Evolutionary conservation across 2,888 invertebrate genomes (phyloP), one percentile per base, ranked within the genome.

Genomic region (Dicroscelio sp.): DNA sequence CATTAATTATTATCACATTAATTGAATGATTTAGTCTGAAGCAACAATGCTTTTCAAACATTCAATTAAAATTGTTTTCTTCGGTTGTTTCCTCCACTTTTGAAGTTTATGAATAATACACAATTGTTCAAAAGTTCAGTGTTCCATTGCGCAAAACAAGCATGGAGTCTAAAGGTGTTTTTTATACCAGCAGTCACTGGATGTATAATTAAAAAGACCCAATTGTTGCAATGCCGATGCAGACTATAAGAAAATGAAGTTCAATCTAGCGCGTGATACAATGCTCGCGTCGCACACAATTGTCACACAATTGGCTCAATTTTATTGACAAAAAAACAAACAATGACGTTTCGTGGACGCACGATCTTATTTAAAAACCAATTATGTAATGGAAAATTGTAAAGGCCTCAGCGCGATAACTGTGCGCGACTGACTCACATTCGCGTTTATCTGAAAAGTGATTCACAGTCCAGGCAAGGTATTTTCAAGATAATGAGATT

Each of bases 321-420:
- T 71, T 71, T 82, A 43, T 71, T 71, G 82, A 82, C 83, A 48
- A 73, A 73, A 25, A 60, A 87, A 80, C 25, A 80, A 80, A 73
- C 63, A 73, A 63, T 63, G 65, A 43, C 55, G 31, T 80, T 48
- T 30, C 31, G 38, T 38, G 35, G n/a, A 73, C 27, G 55, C 35
- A 23, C 31, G 14, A 30, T 60, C 35, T 52, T 67, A 25, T 25
- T 80, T 30, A 31, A 52, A 73, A 87, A 79, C 14, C 48, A 79
- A 82, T 88, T 83, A 65, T 88, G 82, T 76, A 88, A 88, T 82
- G 87, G 87, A 88, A 82, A 88, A 88, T 76, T 80, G 60, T 82
- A 69, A 27, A 73, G 52, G 43, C 35, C n/a, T 67, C n/a, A n/a
- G 48, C 60, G 27, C n/a, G 76, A 85, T 76, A 58, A 85, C 58